Conservation (phyloP, 2,888 invertebrate genomes). For the Drosophila mettleri region DNA sequence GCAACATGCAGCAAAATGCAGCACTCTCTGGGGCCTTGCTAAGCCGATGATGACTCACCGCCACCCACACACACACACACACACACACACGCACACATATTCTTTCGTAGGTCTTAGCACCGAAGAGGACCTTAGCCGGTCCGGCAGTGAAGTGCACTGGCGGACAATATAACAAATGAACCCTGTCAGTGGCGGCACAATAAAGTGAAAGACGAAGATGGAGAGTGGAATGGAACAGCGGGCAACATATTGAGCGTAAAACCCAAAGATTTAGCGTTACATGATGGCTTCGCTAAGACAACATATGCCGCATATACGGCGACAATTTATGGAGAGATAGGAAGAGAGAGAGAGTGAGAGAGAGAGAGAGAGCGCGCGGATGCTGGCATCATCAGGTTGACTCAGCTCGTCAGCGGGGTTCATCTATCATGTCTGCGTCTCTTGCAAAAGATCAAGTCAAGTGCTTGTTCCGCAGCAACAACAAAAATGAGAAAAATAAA, state of each 20-base stretch:
- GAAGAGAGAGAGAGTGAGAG: background rate
- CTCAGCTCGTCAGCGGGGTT: constrained; percentile 51
- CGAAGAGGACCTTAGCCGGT: constrained; percentile 24
- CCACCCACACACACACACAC: constrained; percentile 8
- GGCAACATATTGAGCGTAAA: constrained; percentile 72
- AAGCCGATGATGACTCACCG: constrained; percentile 51
- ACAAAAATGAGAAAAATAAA: background rate
- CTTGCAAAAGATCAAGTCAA: constrained; percentile 49
- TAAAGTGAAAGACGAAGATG: constrained; percentile 25
- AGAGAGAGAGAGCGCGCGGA: background rate
- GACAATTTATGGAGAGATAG: constrained; percentile 44
- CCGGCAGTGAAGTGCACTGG: constrained; percentile 73
- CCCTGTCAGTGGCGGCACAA: constrained; percentile 56
- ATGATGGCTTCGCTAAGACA: constrained; percentile 65
- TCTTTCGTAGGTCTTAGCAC: background rate
- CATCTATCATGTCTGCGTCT: constrained; percentile 68
- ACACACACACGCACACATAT: constrained; percentile 1
- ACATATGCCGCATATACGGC: constrained; percentile 54
- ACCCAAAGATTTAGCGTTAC: constrained; percentile 75
- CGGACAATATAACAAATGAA: constrained; percentile 81
- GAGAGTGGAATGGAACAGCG: background rate
- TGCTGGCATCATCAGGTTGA: constrained; percentile 23
- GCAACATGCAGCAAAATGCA: constrained; percentile 39
- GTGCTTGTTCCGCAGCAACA: constrained; percentile 19
- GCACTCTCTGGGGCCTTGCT: constrained; percentile 31